Percentiles rank a stretch among this genome's conserved stretches.
Conservation (phyloP, 2,888 invertebrate genomes). For the Toxonevra muliebris region DNA sequence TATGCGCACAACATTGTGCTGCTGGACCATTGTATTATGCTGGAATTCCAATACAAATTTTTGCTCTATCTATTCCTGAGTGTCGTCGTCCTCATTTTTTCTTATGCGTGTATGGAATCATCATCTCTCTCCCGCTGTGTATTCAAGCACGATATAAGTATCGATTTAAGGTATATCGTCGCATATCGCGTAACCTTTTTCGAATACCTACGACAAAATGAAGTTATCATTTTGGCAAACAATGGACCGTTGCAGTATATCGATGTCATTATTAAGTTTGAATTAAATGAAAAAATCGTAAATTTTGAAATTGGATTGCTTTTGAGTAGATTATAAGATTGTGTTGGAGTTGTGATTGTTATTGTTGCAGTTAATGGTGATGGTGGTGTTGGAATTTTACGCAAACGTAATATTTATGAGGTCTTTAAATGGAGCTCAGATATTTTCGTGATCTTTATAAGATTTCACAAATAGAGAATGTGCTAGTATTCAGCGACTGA, state of each 20-base stretch:
- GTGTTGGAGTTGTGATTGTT: no score
- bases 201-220: conserved; percentile 21
- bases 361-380: no score
- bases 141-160: no score
- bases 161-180: neutral
- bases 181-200: conserved; percentile 8
- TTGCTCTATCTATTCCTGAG: neutral
- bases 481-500: no score
- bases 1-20: conserved; percentile 8
- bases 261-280: conserved; percentile 29
- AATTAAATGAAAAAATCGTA: conserved; percentile 19
- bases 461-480: no score
- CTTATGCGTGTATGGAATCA: neutral
- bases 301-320: conserved; percentile 27
- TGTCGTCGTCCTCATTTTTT: neutral
- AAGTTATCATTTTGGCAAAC: conserved; percentile 33
- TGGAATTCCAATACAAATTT: neutral
- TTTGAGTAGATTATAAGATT: no score
- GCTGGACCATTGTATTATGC: conserved; percentile 1
- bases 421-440: conserved; percentile 4
- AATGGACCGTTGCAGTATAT: conserved; percentile 15
- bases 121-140: conserved; percentile 24
- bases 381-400: conserved; percentile 8
- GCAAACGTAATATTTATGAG: conserved; percentile 22
- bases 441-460: no score